phyloP scores from a whole-genome alignment of 2,797 vertebrate genomes.

The Natrix natrix region DNA sequence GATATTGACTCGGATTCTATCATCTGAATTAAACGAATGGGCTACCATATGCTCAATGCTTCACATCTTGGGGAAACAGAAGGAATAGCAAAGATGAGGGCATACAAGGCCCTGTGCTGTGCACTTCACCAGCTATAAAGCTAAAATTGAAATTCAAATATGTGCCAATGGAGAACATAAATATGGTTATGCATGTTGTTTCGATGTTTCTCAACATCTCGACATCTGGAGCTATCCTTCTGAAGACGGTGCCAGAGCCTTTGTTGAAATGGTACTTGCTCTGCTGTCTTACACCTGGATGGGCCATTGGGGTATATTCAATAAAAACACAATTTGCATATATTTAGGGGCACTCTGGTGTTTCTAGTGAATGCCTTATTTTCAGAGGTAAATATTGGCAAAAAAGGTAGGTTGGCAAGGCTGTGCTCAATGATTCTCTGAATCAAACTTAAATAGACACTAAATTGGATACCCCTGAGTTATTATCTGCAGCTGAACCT shows the following conservation, averaged over 20 bases:
- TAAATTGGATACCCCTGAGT: neutral
- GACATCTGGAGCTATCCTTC: neutral
- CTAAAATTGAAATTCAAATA: neutral
- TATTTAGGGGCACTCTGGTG: neutral
- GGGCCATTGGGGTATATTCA: no score
- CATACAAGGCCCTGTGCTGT: neutral
- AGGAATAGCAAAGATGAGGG: neutral
- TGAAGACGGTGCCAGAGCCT: neutral
- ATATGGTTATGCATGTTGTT: neutral
- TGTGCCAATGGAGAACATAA: neutral
- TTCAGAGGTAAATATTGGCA: neutral
- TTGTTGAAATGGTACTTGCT: neutral
- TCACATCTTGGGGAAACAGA: neutral
- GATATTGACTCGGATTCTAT: neutral
- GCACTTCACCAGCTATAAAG: neutral
- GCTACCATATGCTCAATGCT: neutral
- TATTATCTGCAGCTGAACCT: neutral
- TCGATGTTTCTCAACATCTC: neutral
- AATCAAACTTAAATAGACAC: neutral
- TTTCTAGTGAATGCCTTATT: neutral
- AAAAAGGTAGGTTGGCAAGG: neutral
- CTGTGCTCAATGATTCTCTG: neutral
- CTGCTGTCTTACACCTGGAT: neutral
- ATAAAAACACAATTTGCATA: neutral
- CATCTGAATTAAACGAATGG: neutral